These are phyloP conservation scores for Macquaria australasica DNA, from an alignment of 2,113 vertebrate species.

Conservation along the genomic window DNA sequence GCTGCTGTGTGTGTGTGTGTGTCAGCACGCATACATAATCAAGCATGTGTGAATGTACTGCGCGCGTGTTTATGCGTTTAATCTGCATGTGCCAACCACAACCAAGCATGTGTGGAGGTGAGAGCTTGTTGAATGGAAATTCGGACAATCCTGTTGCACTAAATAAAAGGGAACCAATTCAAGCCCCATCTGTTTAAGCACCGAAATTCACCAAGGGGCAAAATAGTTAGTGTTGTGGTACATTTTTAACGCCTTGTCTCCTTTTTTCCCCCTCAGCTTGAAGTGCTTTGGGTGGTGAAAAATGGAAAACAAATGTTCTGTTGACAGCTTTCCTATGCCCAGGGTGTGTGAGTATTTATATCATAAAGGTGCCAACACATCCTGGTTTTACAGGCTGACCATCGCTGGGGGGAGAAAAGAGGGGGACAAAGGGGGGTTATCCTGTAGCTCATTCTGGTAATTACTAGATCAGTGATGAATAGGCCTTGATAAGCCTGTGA, in stretches of 20 bases:
- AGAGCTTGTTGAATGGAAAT: conserved; percentile 66
- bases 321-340: conserved; percentile 88
- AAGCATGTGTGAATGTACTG: conserved; percentile 28
- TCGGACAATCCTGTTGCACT: conserved; percentile 52
- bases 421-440: conserved; percentile 37
- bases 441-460: conserved; percentile 67
- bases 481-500: conserved; percentile 62
- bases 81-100: conserved; percentile 45
- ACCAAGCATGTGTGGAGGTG: conserved; percentile 66
- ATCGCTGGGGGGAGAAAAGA: conserved; percentile 63
- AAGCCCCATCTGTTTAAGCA: conserved; percentile 84
- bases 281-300: conserved; percentile 87
- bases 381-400: conserved; percentile 80
- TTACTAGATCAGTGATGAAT: conserved; percentile 68
- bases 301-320: conserved; percentile 88
- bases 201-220: conserved; percentile 83
- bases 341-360: conserved; percentile 87
- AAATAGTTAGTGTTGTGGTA: conserved; percentile 81
- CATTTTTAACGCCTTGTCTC: conserved; percentile 85
- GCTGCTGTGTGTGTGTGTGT: conserved; percentile 23
- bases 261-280: conserved; percentile 67
- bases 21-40: conserved; percentile 10
- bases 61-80: conserved; percentile 19
- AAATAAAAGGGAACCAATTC: conserved; percentile 73
- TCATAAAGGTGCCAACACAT: conserved; percentile 85